Conservation (phyloP, 2,797 vertebrate species). For the Tapera naevia region DNA sequence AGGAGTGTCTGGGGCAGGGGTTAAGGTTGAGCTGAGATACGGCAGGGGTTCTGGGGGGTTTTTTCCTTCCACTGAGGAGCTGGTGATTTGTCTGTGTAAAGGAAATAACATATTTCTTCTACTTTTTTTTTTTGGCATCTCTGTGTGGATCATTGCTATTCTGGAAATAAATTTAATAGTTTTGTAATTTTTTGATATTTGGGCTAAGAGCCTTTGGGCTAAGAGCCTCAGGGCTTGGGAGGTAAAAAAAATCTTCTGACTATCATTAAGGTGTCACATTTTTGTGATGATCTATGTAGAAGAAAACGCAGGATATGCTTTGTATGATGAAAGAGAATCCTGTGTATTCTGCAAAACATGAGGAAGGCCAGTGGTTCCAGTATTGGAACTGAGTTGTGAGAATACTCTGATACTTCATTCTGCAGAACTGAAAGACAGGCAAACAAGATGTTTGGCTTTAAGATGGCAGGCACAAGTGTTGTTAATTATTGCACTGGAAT, state of each 20-base stretch:
- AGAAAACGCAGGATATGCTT: slow-evolving; percentile 33
- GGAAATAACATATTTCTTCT: neutral
- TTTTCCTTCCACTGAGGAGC: neutral
- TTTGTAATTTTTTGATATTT: neutral
- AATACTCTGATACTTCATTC: slow-evolving; percentile 20
- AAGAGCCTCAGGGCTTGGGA: neutral
- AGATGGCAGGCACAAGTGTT: slow-evolving; percentile 5
- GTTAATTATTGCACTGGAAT: slow-evolving; percentile 13
- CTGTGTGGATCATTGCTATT: neutral
- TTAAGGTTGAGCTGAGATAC: neutral
- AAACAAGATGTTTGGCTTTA: neutral
- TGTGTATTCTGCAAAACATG: slow-evolving; percentile 20
- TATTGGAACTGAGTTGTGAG: neutral
- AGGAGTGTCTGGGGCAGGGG: neutral
- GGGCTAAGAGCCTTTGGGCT: neutral
- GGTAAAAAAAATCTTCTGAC: neutral
- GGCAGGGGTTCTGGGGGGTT: neutral
- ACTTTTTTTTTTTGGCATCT: neutral
- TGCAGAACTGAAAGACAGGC: neutral
- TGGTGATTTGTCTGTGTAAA: neutral
- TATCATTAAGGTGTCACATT: neutral
- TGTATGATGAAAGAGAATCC: slow-evolving; percentile 13
- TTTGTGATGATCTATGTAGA: neutral
- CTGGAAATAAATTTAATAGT: neutral
- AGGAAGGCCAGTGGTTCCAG: neutral